These are phyloP conservation scores for Heteromormyrus szaboi DNA, from an alignment of 2,797 vertebrate species.

Conservation along the genomic window DNA sequence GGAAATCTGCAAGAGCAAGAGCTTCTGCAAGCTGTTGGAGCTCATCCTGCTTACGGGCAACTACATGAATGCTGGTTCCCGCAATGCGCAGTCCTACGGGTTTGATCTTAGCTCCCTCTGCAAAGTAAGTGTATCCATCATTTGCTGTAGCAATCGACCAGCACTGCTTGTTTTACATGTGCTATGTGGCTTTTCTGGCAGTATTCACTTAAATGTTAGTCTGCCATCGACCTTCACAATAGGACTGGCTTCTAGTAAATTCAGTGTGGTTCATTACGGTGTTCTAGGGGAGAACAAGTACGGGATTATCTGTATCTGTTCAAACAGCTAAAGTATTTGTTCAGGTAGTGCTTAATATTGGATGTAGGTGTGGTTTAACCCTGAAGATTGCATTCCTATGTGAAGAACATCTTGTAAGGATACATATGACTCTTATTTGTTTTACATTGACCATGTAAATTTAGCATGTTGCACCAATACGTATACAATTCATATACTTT, in stretches of 20 bases:
- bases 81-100: slow-evolving; percentile 89
- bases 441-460: not conserved
- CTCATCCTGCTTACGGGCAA: slow-evolving; percentile 90
- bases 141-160: not conserved
- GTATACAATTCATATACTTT: not conserved
- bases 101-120: slow-evolving; percentile 92
- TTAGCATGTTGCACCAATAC: not conserved
- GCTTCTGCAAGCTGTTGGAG: slow-evolving; percentile 85
- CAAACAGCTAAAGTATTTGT: not conserved
- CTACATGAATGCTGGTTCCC: slow-evolving; percentile 95
- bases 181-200: not conserved
- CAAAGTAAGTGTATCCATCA: slow-evolving; percentile 71
- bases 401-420: not conserved
- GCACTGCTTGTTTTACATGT: not conserved
- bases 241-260: not conserved
- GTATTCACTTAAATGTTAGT: not conserved
- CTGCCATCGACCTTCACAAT: not conserved
- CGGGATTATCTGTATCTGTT: not conserved
- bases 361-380: not conserved
- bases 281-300: not conserved
- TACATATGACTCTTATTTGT: not conserved
- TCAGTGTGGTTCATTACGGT: not conserved
- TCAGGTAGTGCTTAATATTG: not conserved
- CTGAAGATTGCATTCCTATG: not conserved
- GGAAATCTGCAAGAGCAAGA: slow-evolving; percentile 83